phyloP scores from a whole-genome alignment of 2,113 vertebrate species.

The Heloderma charlesbogerti region DNA sequence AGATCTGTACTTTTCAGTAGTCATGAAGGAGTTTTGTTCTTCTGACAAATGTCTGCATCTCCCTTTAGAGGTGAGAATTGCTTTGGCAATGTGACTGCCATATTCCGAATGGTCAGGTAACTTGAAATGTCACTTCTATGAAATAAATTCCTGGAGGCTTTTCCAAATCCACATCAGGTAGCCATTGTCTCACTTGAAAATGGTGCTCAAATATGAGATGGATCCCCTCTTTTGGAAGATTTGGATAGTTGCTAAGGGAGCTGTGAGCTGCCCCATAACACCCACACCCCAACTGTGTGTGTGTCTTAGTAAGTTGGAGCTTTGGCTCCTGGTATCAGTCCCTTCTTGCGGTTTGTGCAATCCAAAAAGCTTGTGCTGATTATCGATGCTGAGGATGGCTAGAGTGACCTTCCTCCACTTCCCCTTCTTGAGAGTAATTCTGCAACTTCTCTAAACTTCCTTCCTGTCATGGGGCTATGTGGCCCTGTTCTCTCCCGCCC shows the following conservation, averaged over 20 bases:
- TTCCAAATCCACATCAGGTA: background rate
- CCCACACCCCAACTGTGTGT: background rate
- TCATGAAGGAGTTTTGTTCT: no score
- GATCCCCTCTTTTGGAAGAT: background rate
- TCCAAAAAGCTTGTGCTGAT: background rate
- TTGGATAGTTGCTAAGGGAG: background rate
- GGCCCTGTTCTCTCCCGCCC: background rate
- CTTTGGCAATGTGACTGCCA: background rate
- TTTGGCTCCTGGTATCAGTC: background rate
- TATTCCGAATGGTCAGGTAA: constrained; percentile 2
- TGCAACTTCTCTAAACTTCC: background rate
- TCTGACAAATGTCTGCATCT: background rate
- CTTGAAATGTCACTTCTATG: background rate
- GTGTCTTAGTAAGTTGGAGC: background rate
- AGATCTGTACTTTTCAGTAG: background rate
- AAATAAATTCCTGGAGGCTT: constrained; percentile 1
- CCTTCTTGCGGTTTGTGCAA: background rate
- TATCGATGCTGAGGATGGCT: constrained; percentile 13
- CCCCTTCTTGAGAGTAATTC: background rate
- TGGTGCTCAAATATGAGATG: background rate
- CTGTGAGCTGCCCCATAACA: background rate
- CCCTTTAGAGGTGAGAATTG: background rate
- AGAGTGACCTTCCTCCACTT: background rate
- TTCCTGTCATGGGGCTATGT: background rate
- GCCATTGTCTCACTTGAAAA: background rate